These are phyloP conservation scores for Ectropis crepuscularia DNA, from an alignment of 2,888 invertebrate genomes.

Conservation along the genomic window DNA sequence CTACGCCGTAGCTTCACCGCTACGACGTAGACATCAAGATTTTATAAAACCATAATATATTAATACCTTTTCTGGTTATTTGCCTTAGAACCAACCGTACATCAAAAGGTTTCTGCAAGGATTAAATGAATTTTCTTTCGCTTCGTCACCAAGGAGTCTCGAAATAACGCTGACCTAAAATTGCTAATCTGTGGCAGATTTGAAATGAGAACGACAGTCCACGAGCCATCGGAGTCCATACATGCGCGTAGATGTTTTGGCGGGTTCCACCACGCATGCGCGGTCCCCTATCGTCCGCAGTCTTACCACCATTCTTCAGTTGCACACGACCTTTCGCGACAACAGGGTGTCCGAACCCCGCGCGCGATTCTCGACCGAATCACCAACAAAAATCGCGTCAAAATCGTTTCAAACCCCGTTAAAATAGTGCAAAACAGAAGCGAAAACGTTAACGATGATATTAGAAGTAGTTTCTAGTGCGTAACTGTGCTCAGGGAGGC, in stretches of 20 bases:
- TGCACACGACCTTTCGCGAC: slow-evolving; percentile 65
- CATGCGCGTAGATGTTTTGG: slow-evolving; percentile 84
- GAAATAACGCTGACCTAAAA: slow-evolving; percentile 27
- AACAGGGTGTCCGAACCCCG: slow-evolving; percentile 52
- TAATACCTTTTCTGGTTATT: background rate
- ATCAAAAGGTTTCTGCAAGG: background rate
- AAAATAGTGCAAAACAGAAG: slow-evolving; percentile 54
- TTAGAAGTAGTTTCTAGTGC: slow-evolving; percentile 43
- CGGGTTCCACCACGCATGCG: slow-evolving; percentile 77
- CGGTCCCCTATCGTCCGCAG: slow-evolving; percentile 75
- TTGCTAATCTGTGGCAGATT: slow-evolving; percentile 66
- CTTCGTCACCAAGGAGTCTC: slow-evolving; percentile 3
- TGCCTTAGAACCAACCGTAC: background rate
- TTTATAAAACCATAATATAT: no score
- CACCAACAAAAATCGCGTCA: slow-evolving; percentile 67
- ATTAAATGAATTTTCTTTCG: slow-evolving; percentile 6
- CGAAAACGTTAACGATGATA: slow-evolving; percentile 40
- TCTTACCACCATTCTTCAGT: slow-evolving; percentile 83
- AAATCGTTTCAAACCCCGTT: slow-evolving; percentile 50
- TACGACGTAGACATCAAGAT: no score
- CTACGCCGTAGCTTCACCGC: slow-evolving; percentile 46
- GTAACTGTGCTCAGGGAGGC: slow-evolving; percentile 56
- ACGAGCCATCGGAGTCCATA: slow-evolving; percentile 56
- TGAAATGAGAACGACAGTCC: slow-evolving; percentile 56
- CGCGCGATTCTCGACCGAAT: slow-evolving; percentile 60